Evolutionary conservation across 2,888 invertebrate species (phyloP), one percentile per base, ranked within the genome.

Genomic region (Encarsia formosa): DNA sequence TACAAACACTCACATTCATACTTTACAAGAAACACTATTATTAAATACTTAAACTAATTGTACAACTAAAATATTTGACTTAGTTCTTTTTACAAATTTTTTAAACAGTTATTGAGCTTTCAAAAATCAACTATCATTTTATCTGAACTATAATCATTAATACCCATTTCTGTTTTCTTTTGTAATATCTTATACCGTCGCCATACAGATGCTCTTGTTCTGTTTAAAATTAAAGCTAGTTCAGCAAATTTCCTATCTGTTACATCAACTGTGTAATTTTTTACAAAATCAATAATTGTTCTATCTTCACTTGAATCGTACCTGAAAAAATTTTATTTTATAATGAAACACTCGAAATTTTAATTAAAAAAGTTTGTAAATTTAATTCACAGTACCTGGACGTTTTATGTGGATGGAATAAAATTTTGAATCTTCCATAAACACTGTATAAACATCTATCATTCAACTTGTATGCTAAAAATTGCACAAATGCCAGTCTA

Each of bases 181-280:
- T 59, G 58, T 49, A 71, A 51, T 16, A 65, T 38, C 45, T 49
- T 42, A 43, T 68, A 68, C 46, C 72, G 63, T 11, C 71, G 66
- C 69, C 68, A 73, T 24, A 73, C 66, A 0, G 73, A 71, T 13
- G 63, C 61, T 52, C 71, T 62, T 1, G 67, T 68, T 60, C 73
- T 62, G n/a, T 63, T 65, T 31, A 73, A 61, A 34, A 64, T 57
- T 52, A 60, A 60, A 1, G 68, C 69, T 39, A 73, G 55, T 32
- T 67, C 65, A 2, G 63, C 38, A 51, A 64, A 69, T 45, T 63
- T 66, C 1, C 61, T 48, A 31, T 54, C 42, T 32, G 35, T 62
- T 6, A 56, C 48, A 23, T 68, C 9, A 16, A 59, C 51, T 3
- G 45, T 47, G 42, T 61, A 56, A 0, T 58, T 48, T 47, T 64